Conservation (phyloP, 2,113 vertebrate genomes). For the Nycticebus coucang region DNA sequence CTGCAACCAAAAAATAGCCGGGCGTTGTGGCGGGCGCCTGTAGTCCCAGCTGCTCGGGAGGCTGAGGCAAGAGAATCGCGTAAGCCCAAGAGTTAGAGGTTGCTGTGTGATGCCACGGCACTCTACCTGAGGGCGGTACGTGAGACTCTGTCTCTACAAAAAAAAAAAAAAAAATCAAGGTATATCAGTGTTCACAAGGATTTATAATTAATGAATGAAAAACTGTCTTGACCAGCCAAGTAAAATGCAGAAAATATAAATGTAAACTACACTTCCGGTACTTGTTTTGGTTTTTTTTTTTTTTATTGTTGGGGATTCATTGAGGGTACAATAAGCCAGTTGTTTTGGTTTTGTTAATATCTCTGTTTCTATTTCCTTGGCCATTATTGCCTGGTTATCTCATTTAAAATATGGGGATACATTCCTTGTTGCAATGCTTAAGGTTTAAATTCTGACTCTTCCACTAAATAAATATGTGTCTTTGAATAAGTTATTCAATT, state of each 20-base stretch:
- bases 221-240: neutral
- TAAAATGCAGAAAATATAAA: slow-evolving; percentile 5
- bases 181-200: neutral
- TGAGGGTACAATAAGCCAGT: too few relatives aligned
- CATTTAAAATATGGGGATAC: neutral
- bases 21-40: too few relatives aligned
- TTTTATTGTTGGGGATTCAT: too few relatives aligned
- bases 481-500: slow-evolving; percentile 14
- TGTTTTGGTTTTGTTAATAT: slow-evolving; percentile 3
- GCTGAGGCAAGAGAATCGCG: too few relatives aligned
- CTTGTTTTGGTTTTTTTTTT: neutral
- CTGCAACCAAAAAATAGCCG: too few relatives aligned
- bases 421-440: neutral
- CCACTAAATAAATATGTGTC: neutral
- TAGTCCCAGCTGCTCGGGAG: too few relatives aligned
- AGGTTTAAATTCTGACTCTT: neutral
- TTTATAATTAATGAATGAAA: neutral
- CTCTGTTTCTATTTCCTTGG: neutral
- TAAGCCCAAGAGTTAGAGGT: too few relatives aligned
- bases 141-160: too few relatives aligned
- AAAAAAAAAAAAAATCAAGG: neutral
- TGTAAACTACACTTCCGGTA: neutral
- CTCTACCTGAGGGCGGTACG: too few relatives aligned
- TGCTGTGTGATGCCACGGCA: too few relatives aligned
- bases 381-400: neutral